Evolutionary conservation across 2,797 vertebrate genomes (phyloP), one percentile per base, ranked within the genome.

Genomic region (Serranus cabrilla): DNA sequence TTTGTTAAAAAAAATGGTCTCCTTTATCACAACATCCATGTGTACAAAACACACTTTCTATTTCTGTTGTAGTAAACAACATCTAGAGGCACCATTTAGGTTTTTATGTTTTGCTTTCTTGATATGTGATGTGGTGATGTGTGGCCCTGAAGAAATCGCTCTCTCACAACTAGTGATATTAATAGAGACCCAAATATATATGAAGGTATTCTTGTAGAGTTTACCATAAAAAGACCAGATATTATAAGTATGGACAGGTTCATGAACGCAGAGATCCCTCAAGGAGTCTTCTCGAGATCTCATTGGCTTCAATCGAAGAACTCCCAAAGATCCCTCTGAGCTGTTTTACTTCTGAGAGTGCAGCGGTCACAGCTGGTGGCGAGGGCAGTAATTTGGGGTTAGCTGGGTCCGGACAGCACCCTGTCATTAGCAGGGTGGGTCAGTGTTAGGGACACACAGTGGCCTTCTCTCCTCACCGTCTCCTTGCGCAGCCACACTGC

Each of bases 361-460:
- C 82, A 82, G 88, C 37, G 87, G 86, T 90, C 89, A 74, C 76
- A 87, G 82, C 91, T 85, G 73, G 91, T 90, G 90, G 84, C 50
- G 54, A 92, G 87, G 87, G 83, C 84, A 91, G 93, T 93, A 91
- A 94, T 95, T 92, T 93, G 88, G 89, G 93, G 90, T 92, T 91
- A 90, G 89, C 87, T 68, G 60, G 78, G 82, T 81, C 86, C 74
- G 84, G 83, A 87, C 88, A 70, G 92, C 87, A 93, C 91, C 91
- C 92, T 94, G 86, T 94, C 92, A 95, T 95, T 95, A 95, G 88
- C 86, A 89, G 92, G 91, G 92, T 74, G 90, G 92, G 90, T 92
- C 91, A 90, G 87, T 52, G 87, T 85, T 71, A 83, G 83, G 87
- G 84, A 89, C 91, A 93, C 91, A 94, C 88, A 90, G 85, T 68